Evolutionary conservation across 1,140 invertebrate species (phyloP).

Genomic region (Platorchestia sp.): DNA sequence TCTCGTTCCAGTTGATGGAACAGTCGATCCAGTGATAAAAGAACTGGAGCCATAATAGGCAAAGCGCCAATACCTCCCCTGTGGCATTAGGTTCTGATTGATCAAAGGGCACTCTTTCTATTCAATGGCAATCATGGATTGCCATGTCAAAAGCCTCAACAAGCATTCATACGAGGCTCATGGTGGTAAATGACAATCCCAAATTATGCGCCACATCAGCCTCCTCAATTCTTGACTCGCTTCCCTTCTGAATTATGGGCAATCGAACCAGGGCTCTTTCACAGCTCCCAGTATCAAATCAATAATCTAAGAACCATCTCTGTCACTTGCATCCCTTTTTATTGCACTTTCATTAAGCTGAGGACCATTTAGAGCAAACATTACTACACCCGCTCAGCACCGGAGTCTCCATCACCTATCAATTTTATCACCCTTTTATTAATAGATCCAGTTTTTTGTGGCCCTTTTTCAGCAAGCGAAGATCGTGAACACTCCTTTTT

Average conservation of each 20-base stretch:
- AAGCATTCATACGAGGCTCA: conserved; percentile 30
- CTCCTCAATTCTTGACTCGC: background rate
- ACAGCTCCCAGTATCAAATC: conserved; percentile 34
- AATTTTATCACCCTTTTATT: conserved; percentile 55
- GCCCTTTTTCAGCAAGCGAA: background rate
- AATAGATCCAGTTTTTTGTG: conserved; percentile 45
- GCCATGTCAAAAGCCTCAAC: conserved; percentile 28
- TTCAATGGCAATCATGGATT: conserved; percentile 28
- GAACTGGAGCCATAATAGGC: background rate
- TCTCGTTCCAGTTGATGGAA: background rate
- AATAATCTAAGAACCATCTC: conserved; percentile 52
- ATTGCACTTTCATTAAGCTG: conserved; percentile 55
- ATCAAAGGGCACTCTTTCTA: background rate
- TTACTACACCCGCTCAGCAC: conserved; percentile 47
- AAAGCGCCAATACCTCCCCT: background rate
- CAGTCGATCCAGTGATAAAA: background rate
- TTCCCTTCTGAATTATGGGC: conserved; percentile 5
- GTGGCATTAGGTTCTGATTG: background rate
- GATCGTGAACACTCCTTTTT: conserved; percentile 12
- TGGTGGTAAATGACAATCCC: conserved; percentile 17
- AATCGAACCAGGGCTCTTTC: background rate
- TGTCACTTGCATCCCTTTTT: conserved; percentile 51
- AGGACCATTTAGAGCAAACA: conserved; percentile 51
- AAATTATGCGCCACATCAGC: conserved; percentile 35
- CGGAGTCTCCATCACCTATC: conserved; percentile 53